phyloP scores from a whole-genome alignment of 2,113 vertebrate species.

The Fulica atra region DNA sequence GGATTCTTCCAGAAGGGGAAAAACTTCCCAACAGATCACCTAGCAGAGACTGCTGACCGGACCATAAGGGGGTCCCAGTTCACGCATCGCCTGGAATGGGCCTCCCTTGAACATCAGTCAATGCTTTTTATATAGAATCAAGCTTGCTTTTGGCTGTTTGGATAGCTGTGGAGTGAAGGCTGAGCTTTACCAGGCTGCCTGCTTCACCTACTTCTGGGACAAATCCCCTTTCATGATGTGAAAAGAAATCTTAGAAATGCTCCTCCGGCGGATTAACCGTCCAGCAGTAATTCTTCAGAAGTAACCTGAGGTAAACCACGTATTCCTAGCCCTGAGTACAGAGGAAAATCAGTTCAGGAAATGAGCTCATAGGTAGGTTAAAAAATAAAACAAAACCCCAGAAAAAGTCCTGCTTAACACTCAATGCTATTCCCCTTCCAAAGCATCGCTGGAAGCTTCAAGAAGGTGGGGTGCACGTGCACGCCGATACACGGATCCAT shows the following conservation, averaged over 20 bases:
- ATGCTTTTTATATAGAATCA: slow-evolving; percentile 31
- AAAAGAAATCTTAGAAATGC: slow-evolving; percentile 64
- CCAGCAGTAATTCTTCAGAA: slow-evolving; percentile 58
- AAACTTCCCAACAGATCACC: slow-evolving; percentile 16
- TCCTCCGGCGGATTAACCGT: slow-evolving; percentile 48
- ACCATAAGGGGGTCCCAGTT: not conserved
- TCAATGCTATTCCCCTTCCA: not conserved
- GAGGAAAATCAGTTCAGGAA: slow-evolving; percentile 37
- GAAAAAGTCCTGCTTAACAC: not conserved
- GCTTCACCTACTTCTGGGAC: slow-evolving; percentile 57
- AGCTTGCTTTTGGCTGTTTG: slow-evolving; percentile 38
- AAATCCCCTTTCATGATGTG: slow-evolving; percentile 65
- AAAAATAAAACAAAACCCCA: not conserved
- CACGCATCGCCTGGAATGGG: not conserved
- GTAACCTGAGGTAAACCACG: slow-evolving; percentile 56
- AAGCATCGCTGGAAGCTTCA: not conserved
- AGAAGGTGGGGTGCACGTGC: not conserved
- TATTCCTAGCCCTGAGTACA: not conserved
- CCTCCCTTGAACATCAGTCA: slow-evolving; percentile 47
- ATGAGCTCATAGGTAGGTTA: slow-evolving; percentile 5
- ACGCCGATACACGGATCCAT: not conserved
- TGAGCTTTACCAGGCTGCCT: slow-evolving; percentile 61
- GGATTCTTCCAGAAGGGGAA: not conserved
- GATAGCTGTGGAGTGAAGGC: slow-evolving; percentile 46
- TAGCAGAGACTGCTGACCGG: not conserved